Percentiles rank a stretch among this genome's conserved stretches.
These are phyloP conservation scores for Hetaerina americana DNA, from an alignment of 1,140 invertebrate species.

Conservation along the genomic window DNA sequence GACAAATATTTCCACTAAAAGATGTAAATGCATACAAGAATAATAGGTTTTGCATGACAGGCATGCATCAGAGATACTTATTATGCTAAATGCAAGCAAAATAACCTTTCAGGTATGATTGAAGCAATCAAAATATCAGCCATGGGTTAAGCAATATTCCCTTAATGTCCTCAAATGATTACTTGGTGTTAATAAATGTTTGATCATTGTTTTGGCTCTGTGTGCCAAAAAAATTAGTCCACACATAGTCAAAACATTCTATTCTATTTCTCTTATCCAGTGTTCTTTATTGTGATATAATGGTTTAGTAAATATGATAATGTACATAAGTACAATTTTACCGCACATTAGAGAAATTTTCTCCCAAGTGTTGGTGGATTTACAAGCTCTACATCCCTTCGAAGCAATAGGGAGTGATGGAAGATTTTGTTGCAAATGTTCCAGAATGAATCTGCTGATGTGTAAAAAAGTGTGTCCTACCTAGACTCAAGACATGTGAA, in stretches of 20 bases:
- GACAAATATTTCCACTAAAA: background rate
- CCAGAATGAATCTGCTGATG: background rate
- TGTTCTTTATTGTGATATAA: constrained; percentile 1
- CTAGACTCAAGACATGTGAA: background rate
- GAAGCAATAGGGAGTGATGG: background rate
- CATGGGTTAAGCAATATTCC: background rate
- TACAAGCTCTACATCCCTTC: no score
- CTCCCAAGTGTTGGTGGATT: background rate
- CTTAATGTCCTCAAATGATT: background rate
- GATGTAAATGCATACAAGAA: background rate
- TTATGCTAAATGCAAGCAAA: background rate
- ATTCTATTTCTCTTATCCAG: background rate
- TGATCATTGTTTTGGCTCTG: background rate
- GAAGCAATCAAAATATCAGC: background rate
- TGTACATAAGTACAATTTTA: constrained; percentile 1
- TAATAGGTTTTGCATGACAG: background rate
- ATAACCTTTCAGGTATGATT: background rate
- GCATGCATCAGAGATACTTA: background rate
- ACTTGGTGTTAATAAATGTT: background rate
- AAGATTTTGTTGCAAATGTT: background rate
- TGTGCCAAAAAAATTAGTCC: background rate
- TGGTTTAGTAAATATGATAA: background rate
- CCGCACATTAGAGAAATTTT: background rate
- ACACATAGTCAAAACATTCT: background rate
- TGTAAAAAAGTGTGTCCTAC: background rate